Base-by-base conservation (phyloP, 2,888 invertebrate species). In the Volucella inflata region DNA sequence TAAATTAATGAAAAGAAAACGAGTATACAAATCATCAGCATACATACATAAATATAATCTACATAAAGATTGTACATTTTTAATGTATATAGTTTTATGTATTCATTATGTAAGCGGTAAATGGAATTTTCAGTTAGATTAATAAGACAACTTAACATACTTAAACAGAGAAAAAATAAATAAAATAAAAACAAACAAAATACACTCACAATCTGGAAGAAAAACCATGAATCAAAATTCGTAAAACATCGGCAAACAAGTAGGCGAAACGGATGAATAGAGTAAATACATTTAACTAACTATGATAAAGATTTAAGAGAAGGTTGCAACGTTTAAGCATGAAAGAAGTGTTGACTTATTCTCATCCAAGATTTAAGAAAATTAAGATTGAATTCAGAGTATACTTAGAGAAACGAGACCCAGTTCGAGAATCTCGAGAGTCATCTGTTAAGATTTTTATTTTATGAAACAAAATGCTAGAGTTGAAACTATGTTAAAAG, bases 1-100 rank as follows among this genome's bases (percentile, higher is more conserved):
- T 76, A 80, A 84, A 79, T 72, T 62, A 88, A 89, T 87, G 87
- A 87, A 89, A 90, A 89, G 88, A 88, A 89, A 89, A 89, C 89
- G 88, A 90, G 64, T 83, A 85, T 85, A 80, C 80, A 80, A 75
- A 76, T 68, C 80, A 85, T 72, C 71, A 76, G 55, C 74, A 55
- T 67, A 53, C 64, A 72, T 42, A 46, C 14, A 59, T 59, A 60
- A 50, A 77, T 77, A 55, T 67, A 59, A 16, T 57, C 59, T 71
- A 76, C 80, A 80, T 80, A 76, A 76, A 76, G 9, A 65, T 48
- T 80, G 81, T 87, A 82, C 82, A 82, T 82, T 81, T 80, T 64
- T 40, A 62, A 81, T 81, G 87, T 87, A 81, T 76, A 70, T 71
- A 75, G 44, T 67, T 76, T 75, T 85, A 81, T 84, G 75, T 79